These are phyloP conservation scores for Lycodopsis pacificus DNA, from an alignment of 2,797 vertebrate genomes.

Conservation along the genomic window DNA sequence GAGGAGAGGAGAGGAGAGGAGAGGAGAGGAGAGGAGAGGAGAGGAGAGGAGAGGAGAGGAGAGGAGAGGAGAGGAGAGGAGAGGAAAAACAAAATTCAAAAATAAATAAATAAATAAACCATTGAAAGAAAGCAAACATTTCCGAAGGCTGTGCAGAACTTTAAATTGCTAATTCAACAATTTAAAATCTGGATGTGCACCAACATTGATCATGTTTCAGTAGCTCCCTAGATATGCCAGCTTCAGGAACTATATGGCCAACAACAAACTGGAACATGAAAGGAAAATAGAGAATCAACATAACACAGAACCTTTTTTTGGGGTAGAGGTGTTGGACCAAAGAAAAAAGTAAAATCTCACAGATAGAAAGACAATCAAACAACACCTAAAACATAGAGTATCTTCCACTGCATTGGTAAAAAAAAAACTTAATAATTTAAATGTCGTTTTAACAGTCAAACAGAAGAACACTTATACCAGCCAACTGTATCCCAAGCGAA, in stretches of 20 bases:
- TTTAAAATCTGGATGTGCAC: constrained; percentile 2
- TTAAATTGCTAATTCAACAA: not conserved
- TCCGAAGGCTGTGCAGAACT: not conserved
- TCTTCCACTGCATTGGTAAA: not conserved
- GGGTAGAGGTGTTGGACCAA: not conserved
- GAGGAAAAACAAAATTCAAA: not conserved
- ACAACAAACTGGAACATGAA: not conserved
- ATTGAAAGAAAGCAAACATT: not conserved
- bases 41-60: not conserved
- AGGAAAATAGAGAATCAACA: constrained; percentile 3
- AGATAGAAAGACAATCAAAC: not conserved
- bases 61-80: not conserved
- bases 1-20: not conserved
- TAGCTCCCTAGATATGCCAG: not conserved
- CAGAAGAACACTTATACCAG: constrained; percentile 5
- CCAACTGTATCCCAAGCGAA: constrained; percentile 3
- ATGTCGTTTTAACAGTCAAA: constrained; percentile 6
- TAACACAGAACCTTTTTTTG: not conserved
- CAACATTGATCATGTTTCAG: not conserved
- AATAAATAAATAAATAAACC: not conserved
- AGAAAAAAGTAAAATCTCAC: not conserved
- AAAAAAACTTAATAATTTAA: not conserved
- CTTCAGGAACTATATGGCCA: not conserved
- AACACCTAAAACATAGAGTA: not conserved
- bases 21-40: not conserved